Evolutionary conservation across 1,140 invertebrate genomes (phyloP), one percentile per base, ranked within the genome.

Genomic region (Neoseiulus cucumeris): DNA sequence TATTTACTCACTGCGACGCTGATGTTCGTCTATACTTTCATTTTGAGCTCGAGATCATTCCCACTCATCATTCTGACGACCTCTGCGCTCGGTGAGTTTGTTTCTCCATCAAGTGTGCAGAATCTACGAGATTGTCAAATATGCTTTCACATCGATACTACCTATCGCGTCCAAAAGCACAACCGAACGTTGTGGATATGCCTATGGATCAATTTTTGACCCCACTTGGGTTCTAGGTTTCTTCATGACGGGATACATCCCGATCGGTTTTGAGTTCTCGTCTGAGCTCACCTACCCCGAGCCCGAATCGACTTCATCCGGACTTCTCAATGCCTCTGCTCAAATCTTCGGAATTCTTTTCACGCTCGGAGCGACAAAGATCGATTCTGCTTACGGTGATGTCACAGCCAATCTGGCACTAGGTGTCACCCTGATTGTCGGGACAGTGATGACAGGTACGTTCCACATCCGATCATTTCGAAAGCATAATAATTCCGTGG

Each of bases 161-260:
- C n/a, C n/a, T n/a, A n/a, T n/a, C n/a, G n/a, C n/a, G n/a, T n/a
- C n/a, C n/a, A n/a, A n/a, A n/a, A n/a, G n/a, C n/a, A n/a, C n/a
- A n/a, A n/a, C n/a, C n/a, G n/a, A n/a, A n/a, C n/a, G n/a, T n/a
- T n/a, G n/a, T n/a, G n/a, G n/a, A n/a, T n/a, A n/a, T n/a, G 33
- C 9, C 9, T 39, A 39, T 39, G 33, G 9, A 6, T 39, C 33
- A 39, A 39, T n/a, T n/a, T n/a, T n/a, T n/a, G 9, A 39, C 9
- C 4, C 33, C 33, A 6, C 9, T 22, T 66, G 1, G 14, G 30
- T 55, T 64, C 25, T 29, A 66, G 68, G 59, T 22, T 81, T 82
- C 70, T 82, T 82, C 69, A 82, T 82, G 80, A 81, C 80, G 20
- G 80, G 80, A 22, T 82, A 81, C 70, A 71, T 82, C 42, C 80